Percentiles rank a stretch among this genome's conserved stretches.
phyloP scores from a whole-genome alignment of 2,888 invertebrate species.

The Agrotis ipsilon region DNA sequence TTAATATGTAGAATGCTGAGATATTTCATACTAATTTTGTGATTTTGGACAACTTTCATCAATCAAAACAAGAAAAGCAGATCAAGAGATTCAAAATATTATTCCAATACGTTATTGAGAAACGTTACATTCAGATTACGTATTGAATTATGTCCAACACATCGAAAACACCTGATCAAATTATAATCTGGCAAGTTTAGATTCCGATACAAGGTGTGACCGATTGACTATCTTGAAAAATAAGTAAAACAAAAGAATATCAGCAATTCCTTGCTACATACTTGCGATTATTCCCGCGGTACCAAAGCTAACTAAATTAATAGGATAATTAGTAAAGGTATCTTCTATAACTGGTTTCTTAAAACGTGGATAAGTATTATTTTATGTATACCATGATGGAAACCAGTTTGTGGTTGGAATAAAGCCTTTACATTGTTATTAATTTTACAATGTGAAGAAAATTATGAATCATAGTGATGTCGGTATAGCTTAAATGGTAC shows the following conservation, averaged over 20 bases:
- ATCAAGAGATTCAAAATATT: background rate
- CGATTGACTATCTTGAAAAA: background rate
- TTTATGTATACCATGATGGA: slow-evolving; percentile 30
- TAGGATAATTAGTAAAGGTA: slow-evolving; percentile 27
- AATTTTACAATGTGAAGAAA: too few relatives aligned
- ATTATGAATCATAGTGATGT: slow-evolving; percentile 16
- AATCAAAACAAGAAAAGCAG: slow-evolving; percentile 13
- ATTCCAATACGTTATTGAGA: slow-evolving; percentile 18
- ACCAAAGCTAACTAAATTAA: slow-evolving; percentile 42
- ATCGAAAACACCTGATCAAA: background rate
- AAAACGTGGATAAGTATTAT: slow-evolving; percentile 31
- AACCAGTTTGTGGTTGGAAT: slow-evolving; percentile 44
- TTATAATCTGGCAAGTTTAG: background rate
- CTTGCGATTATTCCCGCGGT: slow-evolving; percentile 42
- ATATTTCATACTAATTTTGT: slow-evolving; percentile 28
- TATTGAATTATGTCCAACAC: slow-evolving; percentile 11
- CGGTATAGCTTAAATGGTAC: background rate
- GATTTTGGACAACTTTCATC: slow-evolving; percentile 23
- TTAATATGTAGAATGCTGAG: slow-evolving; percentile 7
- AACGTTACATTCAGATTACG: slow-evolving; percentile 12
- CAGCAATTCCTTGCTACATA: background rate
- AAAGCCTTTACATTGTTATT: slow-evolving; percentile 37
- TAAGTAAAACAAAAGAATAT: slow-evolving; percentile 1
- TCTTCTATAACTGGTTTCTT: slow-evolving; percentile 55
- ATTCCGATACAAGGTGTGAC: background rate